These are phyloP conservation scores for Hystrix cristata DNA, from an alignment of 2,113 vertebrate genomes.

Conservation along the genomic window DNA sequence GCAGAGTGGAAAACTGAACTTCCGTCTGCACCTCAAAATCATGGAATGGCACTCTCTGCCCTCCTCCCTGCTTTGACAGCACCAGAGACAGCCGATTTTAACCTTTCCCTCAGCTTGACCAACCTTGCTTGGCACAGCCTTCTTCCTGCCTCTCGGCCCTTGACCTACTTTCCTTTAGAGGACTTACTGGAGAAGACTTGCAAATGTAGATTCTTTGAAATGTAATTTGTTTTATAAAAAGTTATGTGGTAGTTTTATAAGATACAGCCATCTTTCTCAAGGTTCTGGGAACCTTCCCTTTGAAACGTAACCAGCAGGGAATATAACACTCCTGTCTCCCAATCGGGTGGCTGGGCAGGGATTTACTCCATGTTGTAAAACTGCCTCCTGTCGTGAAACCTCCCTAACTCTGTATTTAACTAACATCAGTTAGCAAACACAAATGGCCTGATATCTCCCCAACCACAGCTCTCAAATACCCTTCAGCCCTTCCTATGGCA, in stretches of 20 bases:
- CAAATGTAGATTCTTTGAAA: not conserved
- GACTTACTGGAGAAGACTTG: not conserved
- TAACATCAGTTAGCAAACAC: not conserved
- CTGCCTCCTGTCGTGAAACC: not conserved
- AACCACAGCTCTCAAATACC: not conserved
- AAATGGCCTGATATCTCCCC: not conserved
- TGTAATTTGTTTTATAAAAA: not conserved
- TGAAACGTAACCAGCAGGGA: not conserved
- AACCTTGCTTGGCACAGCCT: not conserved
- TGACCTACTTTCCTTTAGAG: not conserved
- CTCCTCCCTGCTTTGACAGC: rapidly evolving
- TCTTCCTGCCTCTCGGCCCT: not conserved
- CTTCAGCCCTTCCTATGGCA: rapidly evolving
- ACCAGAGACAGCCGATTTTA: not conserved
- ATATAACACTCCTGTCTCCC: too few species aligned
- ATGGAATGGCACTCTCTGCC: not conserved
- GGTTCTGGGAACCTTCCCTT: not conserved
- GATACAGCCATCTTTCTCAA: not conserved
- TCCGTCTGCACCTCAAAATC: not conserved
- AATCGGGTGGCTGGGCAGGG: not conserved
- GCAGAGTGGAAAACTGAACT: not conserved
- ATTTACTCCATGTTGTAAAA: not conserved
- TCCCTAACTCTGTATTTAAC: not conserved
- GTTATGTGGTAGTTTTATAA: not conserved
- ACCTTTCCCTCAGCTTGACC: not conserved